Evolutionary conservation across 2,797 vertebrate species (phyloP).

Genomic region (Spinibarbus caldwelli): DNA sequence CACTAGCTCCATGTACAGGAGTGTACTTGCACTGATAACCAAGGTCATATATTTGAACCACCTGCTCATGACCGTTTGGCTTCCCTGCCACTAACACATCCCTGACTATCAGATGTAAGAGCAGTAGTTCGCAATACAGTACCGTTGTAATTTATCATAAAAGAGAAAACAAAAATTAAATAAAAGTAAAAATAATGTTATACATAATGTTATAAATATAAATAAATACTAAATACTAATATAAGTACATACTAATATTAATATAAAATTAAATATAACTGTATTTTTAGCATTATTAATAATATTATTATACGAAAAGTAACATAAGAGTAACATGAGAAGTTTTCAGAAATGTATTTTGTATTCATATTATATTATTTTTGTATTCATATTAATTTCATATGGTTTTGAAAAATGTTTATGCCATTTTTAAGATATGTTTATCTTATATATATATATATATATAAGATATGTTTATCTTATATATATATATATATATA

Average conservation of each 20-base stretch:
- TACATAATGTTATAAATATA: neutral
- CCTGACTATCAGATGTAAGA: neutral
- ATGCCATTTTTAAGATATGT: neutral
- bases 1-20: neutral
- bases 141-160: neutral
- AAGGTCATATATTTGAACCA: constrained; percentile 30
- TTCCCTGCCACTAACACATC: neutral
- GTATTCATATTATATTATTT: neutral
- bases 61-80: constrained; percentile 18
- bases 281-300: neutral
- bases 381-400: neutral
- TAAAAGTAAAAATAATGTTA: neutral
- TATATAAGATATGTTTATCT: no score
- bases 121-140: neutral
- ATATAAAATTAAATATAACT: neutral
- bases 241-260: neutral
- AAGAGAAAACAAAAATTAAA: neutral
- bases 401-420: neutral
- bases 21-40: constrained; percentile 23
- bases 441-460: neutral
- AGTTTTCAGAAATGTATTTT: neutral
- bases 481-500: no score
- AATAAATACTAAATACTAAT: neutral
- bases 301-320: neutral
- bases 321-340: neutral